Evolutionary conservation across 2,888 invertebrate genomes (phyloP), one percentile per base, ranked within the genome.

Genomic region (Mallateleia sp.): DNA sequence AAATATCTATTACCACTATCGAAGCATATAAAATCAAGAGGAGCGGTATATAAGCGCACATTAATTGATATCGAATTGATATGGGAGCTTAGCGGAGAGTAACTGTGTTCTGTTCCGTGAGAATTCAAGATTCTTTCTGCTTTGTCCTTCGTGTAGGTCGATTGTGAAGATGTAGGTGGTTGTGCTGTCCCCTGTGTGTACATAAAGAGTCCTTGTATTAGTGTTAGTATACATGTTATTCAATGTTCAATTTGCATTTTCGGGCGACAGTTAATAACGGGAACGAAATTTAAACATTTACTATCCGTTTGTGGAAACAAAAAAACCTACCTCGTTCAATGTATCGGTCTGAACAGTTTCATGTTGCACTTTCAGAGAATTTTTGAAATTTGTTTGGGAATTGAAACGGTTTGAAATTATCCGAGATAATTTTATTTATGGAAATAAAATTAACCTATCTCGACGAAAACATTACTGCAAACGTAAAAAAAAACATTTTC

Each of bases 1-100:
- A 58, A 78, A 72, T 66, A 47, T 64, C 78, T 58, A 67, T 78
- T 56, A 66, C 42, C 50, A 42, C 28, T 47, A 47, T 56, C 20
- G 69, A 62, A 66, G 85, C 79, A 79, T 62, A 74, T 85, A 85
- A 85, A 85, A 79, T 85, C 79, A 79, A 84, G 78, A 45, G 60
- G 52, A 60, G 42, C 54, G 18, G 52, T 56, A 38, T 14, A 38
- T 67, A 52, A 64, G 60, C 38, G 80, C 62, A 22, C 54, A 66
- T 87, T 80, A 74, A 75, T 75, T 75, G 80, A 71, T 77, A 60
- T 67, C 54, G 71, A 84, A 84, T 60, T 77, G 84, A 72, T 82
- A 60, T 32, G 58, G 58, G 42, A 67, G 78, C 78, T 85, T 78
- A 52, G 52, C 34, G 54, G 34, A 42, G 56, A 54, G 75, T 67